Base-by-base conservation (phyloP, 2,113 vertebrate species). In the Alethe castanea region DNA sequence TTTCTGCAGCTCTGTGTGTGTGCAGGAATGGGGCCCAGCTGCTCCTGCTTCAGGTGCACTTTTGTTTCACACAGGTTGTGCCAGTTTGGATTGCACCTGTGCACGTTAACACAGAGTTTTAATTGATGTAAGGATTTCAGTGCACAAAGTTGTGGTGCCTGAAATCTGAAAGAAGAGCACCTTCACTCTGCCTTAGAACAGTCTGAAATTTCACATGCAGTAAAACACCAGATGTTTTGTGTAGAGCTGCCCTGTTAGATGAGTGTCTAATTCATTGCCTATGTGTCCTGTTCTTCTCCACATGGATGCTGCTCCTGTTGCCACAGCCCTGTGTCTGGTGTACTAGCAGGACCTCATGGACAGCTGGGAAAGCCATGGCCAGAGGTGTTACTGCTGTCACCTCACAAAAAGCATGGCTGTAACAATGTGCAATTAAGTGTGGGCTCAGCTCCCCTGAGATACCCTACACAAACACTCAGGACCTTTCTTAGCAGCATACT, bases 371-470 rank as follows among this genome's bases (percentile, higher is more conserved):
- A 35, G 35, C 77, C 23, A 2, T 0, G 3, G 38, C 26, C 82
- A 56, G 48, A 76, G 65, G 22, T 47, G 18, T 82, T 65, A 35
- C 19, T 81, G 61, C 48, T 40, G 4, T 79, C 57, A 17, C 16
- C 48, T 94, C 4, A 13, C 31, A 42, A 29, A 54, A 45, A 9
- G 14, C 31, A 14, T n/a, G 66, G 25, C 25, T 88, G 4, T 48
- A 73, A 29, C 5, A 61, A 12, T 0, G 0, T 45, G 38, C 57
- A 44, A 7, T 52, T 12, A 48, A 48, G 5, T 19, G 23, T 14
- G 44, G 23, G 24, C 13, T 81, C 59, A 61, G 5, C 8, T 7
- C 19, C 15, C 19, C 25, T 0, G 4, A 69, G 86, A 76, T n/a
- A 44, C n/a, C 35, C 26, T n/a, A 1, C 53, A 14, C 18, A 33